Percentiles rank a stretch among this genome's conserved stretches.
Evolutionary conservation across 92 coral and sea anemone species (phyloP).

Genomic region (Hydrozoanthus gracilis): DNA sequence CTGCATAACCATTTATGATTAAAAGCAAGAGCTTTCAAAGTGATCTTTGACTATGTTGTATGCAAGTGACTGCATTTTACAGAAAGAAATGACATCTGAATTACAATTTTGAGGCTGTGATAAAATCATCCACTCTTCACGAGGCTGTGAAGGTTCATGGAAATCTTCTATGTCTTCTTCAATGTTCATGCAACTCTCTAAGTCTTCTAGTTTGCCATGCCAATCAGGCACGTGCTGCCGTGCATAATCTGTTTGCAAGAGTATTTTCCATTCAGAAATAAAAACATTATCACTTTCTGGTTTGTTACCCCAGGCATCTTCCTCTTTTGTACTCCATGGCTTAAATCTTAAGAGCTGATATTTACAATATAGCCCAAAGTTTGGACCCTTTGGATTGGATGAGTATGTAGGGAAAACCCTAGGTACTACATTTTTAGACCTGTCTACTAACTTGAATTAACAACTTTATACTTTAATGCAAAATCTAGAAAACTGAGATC

Average conservation of each 20-base stretch:
- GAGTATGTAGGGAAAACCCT: slow-evolving; percentile 36
- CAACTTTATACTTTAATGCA: background rate
- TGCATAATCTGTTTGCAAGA: background rate
- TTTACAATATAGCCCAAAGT: slow-evolving; percentile 40
- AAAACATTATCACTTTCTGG: background rate
- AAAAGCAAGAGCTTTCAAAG: slow-evolving; percentile 42
- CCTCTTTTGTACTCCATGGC: slow-evolving; percentile 61
- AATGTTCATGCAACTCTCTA: slow-evolving; percentile 3
- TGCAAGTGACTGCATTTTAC: slow-evolving; percentile 62
- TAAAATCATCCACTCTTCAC: slow-evolving; percentile 81
- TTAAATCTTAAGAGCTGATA: slow-evolving; percentile 44
- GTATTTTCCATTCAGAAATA: background rate
- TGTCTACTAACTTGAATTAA: slow-evolving; percentile 31
- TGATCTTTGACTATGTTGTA: slow-evolving; percentile 61
- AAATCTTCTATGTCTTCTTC: background rate
- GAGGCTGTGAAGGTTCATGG: slow-evolving; percentile 14
- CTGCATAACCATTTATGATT: slow-evolving; percentile 29
- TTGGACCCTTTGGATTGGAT: slow-evolving; percentile 49
- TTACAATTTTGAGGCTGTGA: slow-evolving; percentile 37
- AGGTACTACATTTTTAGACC: slow-evolving; percentile 46
- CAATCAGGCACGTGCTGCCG: slow-evolving; percentile 6
- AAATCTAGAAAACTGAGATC: background rate
- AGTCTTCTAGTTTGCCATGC: background rate
- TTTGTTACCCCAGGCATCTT: background rate
- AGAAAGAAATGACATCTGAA: slow-evolving; percentile 47